Base-by-base conservation (phyloP, 2,888 invertebrate genomes). In the Tethea ocularis region DNA sequence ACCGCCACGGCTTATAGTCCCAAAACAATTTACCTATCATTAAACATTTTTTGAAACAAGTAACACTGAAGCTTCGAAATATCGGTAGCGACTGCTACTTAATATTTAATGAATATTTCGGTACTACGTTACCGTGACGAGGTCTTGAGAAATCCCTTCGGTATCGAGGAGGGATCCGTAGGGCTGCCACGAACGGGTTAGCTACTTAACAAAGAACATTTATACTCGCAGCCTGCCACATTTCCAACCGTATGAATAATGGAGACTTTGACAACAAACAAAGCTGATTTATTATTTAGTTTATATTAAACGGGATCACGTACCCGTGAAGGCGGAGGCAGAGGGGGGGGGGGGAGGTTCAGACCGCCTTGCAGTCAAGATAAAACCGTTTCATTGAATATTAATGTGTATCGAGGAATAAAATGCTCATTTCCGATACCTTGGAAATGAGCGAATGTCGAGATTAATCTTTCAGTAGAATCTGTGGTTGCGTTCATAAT, bases 221-320 rank as follows among this genome's bases (percentile, higher is more conserved):
- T 20, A 20, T 20, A 20, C 20, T 10, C 46, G 46, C 46, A 10
- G 20, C 8, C 56, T 52, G 52, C 29, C 60, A 52, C 56, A 33
- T 59, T 54, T 58, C 38, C 56, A 23, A 24, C 46, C 52, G 56
- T 33, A 64, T 71, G 64, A 69, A 72, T 71, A 68, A 69, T 67
- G 61, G 55, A 69, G 61, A 60, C 46, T 38, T 53, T 51, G 60
- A 57, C 62, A 63, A 67, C 61, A 66, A 69, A 68, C 72, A 62
- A 56, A 68, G 59, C 71, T 74, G 66, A 73, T 80, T 76, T 75
- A 80, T 81, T 77, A 79, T 81, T 81, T 71, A 80, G 64, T 72
- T 67, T 65, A 70, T 71, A 71, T 71, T 74, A 75, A 73, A 73
- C 24, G 59, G 41, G 59, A 66, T 63, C 62, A 63, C 7, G n/a